Conservation (phyloP, 1,140 invertebrate genomes). For the Macrosteles quadrilineatus region DNA sequence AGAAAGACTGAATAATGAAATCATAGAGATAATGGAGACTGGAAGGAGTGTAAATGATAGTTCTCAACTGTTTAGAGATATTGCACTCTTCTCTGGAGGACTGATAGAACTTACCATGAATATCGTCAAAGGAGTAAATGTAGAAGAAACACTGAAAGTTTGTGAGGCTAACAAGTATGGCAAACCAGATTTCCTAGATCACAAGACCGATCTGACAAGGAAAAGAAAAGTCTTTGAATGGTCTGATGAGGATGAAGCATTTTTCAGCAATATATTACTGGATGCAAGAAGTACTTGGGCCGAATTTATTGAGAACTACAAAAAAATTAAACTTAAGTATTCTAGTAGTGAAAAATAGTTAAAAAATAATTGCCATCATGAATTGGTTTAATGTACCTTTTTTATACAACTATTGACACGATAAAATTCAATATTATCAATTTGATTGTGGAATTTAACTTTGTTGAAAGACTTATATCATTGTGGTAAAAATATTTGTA, state of each 20-base stretch:
- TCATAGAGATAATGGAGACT: neutral
- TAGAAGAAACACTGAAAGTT: neutral
- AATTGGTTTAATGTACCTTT: no score
- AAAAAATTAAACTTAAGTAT: neutral
- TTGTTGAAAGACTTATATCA: no score
- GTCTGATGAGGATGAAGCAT: constrained; percentile 3
- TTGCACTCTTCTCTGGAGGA: neutral
- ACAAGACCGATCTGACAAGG: neutral
- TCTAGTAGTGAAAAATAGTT: neutral
- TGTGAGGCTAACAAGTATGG: neutral
- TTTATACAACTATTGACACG: no score
- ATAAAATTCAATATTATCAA: no score
- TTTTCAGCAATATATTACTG: neutral
- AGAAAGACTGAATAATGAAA: neutral
- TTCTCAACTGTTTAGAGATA: neutral
- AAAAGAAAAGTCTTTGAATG: neutral
- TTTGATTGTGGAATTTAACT: no score
- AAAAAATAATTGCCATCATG: no score
- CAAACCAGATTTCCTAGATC: neutral
- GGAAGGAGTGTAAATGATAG: neutral
- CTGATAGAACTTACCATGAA: neutral
- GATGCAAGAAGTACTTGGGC: neutral
- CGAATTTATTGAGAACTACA: neutral
- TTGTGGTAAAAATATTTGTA: no score
- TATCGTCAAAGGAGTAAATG: neutral